Percentiles rank a stretch among this genome's conserved stretches.
These are phyloP conservation scores for Paramuricea clavata DNA, from an alignment of 92 coral and sea anemone species.

Conservation along the genomic window DNA sequence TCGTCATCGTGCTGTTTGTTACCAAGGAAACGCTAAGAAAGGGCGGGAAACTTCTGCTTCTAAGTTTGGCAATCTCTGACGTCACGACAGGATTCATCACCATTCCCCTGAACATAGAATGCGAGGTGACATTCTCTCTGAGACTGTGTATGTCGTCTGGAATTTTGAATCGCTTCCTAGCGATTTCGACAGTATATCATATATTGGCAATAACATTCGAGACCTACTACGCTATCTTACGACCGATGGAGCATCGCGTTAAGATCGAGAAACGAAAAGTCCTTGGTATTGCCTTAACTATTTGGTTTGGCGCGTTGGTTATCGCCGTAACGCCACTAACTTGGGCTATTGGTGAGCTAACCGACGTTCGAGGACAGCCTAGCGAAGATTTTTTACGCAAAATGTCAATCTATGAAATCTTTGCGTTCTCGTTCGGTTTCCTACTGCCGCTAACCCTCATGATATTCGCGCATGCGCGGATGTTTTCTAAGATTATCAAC, in stretches of 20 bases:
- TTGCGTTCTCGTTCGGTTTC: constrained; percentile 20
- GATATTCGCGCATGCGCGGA: constrained; percentile 41
- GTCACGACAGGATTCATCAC: constrained; percentile 38
- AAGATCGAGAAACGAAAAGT: constrained; percentile 8
- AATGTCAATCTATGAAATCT: constrained; percentile 22
- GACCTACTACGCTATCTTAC: constrained; percentile 40
- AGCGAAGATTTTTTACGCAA: background rate
- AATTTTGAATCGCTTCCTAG: constrained; percentile 8
- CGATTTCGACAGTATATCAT: constrained; percentile 37
- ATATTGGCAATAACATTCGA: constrained; percentile 36
- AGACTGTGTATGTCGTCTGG: constrained; percentile 13
- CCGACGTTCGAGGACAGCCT: background rate
- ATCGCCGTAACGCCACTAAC: background rate
- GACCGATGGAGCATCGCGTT: constrained; percentile 40
- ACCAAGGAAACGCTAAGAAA: constrained; percentile 23
- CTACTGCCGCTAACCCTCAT: constrained; percentile 27
- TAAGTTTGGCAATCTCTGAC: constrained; percentile 36
- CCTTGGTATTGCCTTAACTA: background rate
- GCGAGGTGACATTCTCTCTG: constrained; percentile 36
- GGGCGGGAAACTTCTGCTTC: constrained; percentile 28
- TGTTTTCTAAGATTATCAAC: constrained; percentile 29
- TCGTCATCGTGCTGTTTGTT: constrained; percentile 29
- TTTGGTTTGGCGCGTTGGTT: constrained; percentile 23
- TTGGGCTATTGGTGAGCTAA: background rate
- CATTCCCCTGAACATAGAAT: constrained; percentile 35